Evolutionary conservation across 2,113 vertebrate species (phyloP).

Genomic region (Odocoileus virginianus): DNA sequence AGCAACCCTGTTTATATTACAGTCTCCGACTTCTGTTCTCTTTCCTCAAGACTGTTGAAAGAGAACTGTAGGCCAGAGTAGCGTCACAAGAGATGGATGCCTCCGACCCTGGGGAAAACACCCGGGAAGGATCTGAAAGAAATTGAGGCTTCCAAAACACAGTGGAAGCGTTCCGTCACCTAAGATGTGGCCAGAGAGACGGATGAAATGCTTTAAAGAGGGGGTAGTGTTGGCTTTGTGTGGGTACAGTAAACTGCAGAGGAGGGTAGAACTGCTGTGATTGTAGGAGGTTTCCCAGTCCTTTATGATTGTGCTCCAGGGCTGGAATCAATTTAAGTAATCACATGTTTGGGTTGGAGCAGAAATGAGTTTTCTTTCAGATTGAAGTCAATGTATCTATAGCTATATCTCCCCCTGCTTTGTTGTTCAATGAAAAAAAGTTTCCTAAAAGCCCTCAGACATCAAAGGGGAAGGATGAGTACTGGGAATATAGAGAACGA

Average conservation of each 20-base stretch:
- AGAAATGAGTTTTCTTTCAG: background rate
- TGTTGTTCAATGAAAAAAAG: background rate
- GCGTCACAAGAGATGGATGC: background rate
- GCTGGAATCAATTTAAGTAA: background rate
- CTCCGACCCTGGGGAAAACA: background rate
- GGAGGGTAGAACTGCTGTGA: background rate
- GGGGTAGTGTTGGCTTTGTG: background rate
- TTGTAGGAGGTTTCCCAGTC: background rate
- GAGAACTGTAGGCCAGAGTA: background rate
- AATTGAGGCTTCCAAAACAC: background rate
- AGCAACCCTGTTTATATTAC: background rate
- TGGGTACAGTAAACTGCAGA: background rate
- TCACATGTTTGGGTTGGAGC: background rate
- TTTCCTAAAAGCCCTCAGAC: background rate
- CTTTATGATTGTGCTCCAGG: background rate
- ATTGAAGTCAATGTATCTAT: background rate
- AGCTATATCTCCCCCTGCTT: background rate
- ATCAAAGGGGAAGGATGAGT: background rate
- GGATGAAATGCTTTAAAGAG: background rate
- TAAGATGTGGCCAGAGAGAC: background rate
- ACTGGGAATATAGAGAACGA: background rate
- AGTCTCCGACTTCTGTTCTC: background rate
- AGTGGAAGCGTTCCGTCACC: background rate
- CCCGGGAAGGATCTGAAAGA: background rate
- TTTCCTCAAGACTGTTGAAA: background rate